These are phyloP conservation scores for Vanacampus margaritifer DNA, from an alignment of 2,113 vertebrate species.

Conservation along the genomic window DNA sequence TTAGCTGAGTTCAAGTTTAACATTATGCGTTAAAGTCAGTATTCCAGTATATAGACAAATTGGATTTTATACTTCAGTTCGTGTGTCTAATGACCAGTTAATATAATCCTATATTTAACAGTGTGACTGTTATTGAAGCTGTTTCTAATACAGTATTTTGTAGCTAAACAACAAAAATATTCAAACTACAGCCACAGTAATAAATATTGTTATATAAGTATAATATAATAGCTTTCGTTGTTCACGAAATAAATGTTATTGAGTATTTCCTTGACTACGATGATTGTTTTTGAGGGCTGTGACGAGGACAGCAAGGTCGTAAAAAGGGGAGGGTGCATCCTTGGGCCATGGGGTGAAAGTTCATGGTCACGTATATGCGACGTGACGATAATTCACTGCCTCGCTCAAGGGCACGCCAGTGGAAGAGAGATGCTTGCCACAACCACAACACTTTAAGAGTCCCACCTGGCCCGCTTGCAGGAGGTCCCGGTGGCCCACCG, in stretches of 20 bases:
- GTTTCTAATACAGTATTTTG: too few species aligned
- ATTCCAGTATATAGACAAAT: too few species aligned
- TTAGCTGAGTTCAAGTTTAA: background rate
- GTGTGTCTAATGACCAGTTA: background rate
- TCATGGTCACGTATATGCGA: constrained; percentile 9
- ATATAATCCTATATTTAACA: too few species aligned
- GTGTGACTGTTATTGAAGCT: background rate
- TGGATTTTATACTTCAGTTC: background rate
- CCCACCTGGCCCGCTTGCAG: constrained; percentile 61
- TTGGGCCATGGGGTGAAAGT: constrained; percentile 12
- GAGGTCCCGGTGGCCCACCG: constrained; percentile 58
- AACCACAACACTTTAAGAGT: background rate
- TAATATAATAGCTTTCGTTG: too few species aligned
- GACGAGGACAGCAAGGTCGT: constrained; percentile 1
- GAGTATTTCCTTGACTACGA: background rate
- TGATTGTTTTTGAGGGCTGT: background rate
- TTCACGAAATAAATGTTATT: background rate
- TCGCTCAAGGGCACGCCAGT: constrained; percentile 33
- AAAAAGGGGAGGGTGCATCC: background rate
- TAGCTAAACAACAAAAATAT: too few species aligned
- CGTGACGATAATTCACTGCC: constrained; percentile 29
- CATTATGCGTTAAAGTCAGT: too few species aligned
- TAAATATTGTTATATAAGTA: too few species aligned
- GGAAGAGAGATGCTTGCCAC: background rate
- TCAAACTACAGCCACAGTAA: too few species aligned